Conservation (phyloP, 2,113 vertebrate genomes). For the Phainopepla nitens region DNA sequence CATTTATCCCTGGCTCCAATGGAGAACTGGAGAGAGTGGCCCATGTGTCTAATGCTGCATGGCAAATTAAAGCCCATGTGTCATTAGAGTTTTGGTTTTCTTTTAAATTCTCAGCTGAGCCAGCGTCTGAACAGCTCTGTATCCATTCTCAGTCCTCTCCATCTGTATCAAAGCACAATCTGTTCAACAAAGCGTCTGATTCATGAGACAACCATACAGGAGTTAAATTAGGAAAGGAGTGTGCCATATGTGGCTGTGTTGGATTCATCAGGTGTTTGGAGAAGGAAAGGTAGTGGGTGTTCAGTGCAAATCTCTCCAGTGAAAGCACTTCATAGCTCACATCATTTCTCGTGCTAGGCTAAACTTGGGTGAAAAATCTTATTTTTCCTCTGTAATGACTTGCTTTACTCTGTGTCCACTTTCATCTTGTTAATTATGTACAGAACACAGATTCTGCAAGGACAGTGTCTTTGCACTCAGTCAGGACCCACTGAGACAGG, state of each 20-base stretch:
- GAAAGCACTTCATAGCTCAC: not conserved
- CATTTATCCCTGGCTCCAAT: slow-evolving; percentile 1
- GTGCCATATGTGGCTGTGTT: not conserved
- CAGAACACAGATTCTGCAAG: not conserved
- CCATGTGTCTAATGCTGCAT: not conserved
- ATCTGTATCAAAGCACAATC: not conserved
- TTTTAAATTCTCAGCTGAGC: not conserved
- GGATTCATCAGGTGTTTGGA: slow-evolving; percentile 23
- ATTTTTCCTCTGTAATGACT: not conserved
- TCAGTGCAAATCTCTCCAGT: slow-evolving; percentile 10
- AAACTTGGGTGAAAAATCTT: slow-evolving; percentile 26
- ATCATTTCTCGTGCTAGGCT: not conserved
- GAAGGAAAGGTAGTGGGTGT: not conserved
- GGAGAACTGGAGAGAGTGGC: not conserved
- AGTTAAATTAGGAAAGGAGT: slow-evolving; percentile 59
- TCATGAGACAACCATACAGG: slow-evolving; percentile 28
- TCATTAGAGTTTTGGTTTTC: not conserved
- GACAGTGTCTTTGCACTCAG: not conserved
- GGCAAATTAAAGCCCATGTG: not conserved
- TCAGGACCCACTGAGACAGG: not conserved
- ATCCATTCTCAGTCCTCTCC: not conserved
- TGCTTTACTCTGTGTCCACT: not conserved
- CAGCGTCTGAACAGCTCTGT: not conserved
- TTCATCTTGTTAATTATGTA: not conserved
- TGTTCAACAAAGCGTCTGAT: slow-evolving; percentile 47